Base-by-base conservation (phyloP, 2,888 invertebrate species). In the Perizoma flavofasciatum region DNA sequence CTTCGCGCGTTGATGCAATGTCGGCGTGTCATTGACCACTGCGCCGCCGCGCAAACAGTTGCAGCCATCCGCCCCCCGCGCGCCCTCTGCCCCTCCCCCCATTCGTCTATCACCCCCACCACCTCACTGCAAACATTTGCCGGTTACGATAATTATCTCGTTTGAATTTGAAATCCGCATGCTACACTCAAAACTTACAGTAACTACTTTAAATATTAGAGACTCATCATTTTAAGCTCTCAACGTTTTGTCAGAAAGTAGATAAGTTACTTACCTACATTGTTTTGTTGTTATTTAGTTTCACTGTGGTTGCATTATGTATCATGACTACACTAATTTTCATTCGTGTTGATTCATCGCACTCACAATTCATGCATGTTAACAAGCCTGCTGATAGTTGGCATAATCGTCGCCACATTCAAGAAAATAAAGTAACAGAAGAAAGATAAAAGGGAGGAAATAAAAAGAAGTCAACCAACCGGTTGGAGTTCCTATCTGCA, bases 11-110 rank as follows among this genome's bases (percentile, higher is more conserved):
- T 69, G 69, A 69, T 69, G 69, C 91, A 90, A 90, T 89, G 91
- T 91, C 91, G 89, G 89, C 83, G 85, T 90, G 91, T 91, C 91
- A 92, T 92, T 92, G 91, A 69, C 69, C 69, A 69, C 63, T 64
- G 67, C 67, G 68, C 68, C 64, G 37, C 37, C 37, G 37, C 37
- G 68, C 69, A 69, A 69, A 69, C 69, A 69, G 69, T 69, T 69
- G 69, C 73, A 78, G 68, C 72, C 69, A 67, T 73, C 73, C 78
- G 73, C 78, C 64, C 67, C 68, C 67, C 73, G 68, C 71, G 53
- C 72, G 64, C 71, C 71, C 58, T 63, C 67, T 65, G 54, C 66
- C 67, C 62, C 72, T 66, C 71, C 60, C 66, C 59, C 73, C 71
- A 67, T 61, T 58, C 63, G 58, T 63, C 63, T 64, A 63, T 61